phyloP scores from a whole-genome alignment of 2,888 invertebrate genomes.

The Nematopogon swammerdamellus region DNA sequence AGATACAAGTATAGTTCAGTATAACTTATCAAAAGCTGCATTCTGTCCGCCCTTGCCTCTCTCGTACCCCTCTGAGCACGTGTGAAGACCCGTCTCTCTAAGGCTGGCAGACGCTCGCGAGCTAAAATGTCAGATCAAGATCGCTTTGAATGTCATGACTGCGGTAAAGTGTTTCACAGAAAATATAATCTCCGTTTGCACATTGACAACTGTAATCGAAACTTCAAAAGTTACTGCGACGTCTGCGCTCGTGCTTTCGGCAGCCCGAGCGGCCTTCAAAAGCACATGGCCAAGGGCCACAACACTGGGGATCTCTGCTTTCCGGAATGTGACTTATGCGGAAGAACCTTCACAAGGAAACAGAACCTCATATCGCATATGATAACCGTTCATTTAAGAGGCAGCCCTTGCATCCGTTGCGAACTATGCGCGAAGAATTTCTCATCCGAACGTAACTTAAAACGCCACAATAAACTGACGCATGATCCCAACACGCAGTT shows the following conservation, averaged over 20 bases:
- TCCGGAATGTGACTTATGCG: conserved; percentile 40
- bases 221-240: conserved; percentile 24
- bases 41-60: too few relatives aligned
- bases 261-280: conserved; percentile 26
- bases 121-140: too few relatives aligned
- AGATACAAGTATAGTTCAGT: too few relatives aligned
- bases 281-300: conserved; percentile 29
- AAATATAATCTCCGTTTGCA: conserved; percentile 37
- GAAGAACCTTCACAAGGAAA: conserved; percentile 33
- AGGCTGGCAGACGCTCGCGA: too few relatives aligned
- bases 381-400: conserved; percentile 32
- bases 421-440: conserved; percentile 26
- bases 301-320: conserved; percentile 25
- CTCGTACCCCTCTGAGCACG: too few relatives aligned
- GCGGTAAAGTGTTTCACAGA: conserved; percentile 30
- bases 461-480: conserved; percentile 26
- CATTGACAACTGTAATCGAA: conserved; percentile 35
- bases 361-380: conserved; percentile 39
- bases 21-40: too few relatives aligned
- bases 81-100: too few relatives aligned
- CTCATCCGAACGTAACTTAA: conserved; percentile 30
- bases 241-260: conserved; percentile 30
- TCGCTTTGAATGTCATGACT: conserved; percentile 27
- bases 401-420: conserved; percentile 23
- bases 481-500: conserved; percentile 29